These are phyloP conservation scores for Pomatorhinus ruficollis DNA, from an alignment of 2,113 vertebrate genomes.

Conservation along the genomic window DNA sequence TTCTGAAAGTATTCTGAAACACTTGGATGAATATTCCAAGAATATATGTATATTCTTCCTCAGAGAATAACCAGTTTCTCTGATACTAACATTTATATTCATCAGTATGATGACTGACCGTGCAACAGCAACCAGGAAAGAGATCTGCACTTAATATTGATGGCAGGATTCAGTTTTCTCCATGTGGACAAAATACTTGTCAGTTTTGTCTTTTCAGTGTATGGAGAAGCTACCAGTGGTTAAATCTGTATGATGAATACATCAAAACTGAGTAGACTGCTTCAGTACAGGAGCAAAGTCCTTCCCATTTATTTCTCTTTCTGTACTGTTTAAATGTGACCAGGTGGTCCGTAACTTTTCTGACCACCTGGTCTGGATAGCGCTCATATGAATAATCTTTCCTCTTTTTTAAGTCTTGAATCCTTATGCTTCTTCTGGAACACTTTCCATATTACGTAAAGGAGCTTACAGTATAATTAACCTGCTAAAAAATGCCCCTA, in stretches of 20 bases:
- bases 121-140: not conserved
- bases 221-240: not conserved
- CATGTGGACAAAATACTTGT: not conserved
- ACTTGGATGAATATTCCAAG: not conserved
- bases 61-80: not conserved
- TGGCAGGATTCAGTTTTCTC: not conserved
- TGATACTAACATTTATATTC: not conserved
- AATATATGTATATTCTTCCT: not conserved
- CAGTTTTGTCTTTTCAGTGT: not conserved
- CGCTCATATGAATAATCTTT: not conserved
- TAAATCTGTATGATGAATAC: not conserved
- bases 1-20: not conserved
- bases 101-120: not conserved
- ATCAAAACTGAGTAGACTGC: not conserved
- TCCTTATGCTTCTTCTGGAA: conserved; percentile 21
- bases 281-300: not conserved
- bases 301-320: not conserved
- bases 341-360: not conserved
- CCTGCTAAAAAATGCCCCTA: not conserved
- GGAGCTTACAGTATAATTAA: conserved; percentile 45
- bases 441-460: conserved; percentile 4
- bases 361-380: not conserved
- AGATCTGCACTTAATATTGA: not conserved
- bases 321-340: not conserved
- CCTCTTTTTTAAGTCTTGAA: not conserved